Base-by-base conservation (phyloP, 2,888 invertebrate species). In the Alsophila aescularia region DNA sequence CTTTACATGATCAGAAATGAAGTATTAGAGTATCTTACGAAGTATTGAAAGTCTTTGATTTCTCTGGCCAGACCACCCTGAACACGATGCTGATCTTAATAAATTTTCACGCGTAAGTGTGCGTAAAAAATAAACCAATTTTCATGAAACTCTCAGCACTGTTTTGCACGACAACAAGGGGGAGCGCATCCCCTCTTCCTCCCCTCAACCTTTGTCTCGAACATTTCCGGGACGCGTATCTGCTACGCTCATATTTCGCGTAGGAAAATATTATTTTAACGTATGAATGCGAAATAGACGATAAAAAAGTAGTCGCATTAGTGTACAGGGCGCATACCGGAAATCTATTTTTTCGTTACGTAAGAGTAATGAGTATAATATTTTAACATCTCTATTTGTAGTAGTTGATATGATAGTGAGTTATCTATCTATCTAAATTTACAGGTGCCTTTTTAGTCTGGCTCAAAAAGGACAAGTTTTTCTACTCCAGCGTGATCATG, bases 171-270 rank as follows among this genome's bases (percentile, higher is more conserved):
- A 21, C 9, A 8, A 16, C 14, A 13, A 24, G 16, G 12, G 48
- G 48, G 31, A 42, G 47, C 24, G 8, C 24, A 7, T 41, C 14
- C 42, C 29, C 16, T 1, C 34, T 18, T 24, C 27, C 44, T 14
- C 34, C 32, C 32, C 48, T 52, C 58, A 43, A 45, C 56, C 57
- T 51, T 58, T 60, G 64, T 64, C 64, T 64, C 58, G 52, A 32
- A 58, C 56, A 57, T 60, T 60, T 64, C 64, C 64, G 62, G 60
- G 58, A 43, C 45, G 51, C 36, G 45, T 49, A 60, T 52, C 54
- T 40, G 56, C 39, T 41, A 18, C 49, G 31, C 31, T 43, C 52
- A 35, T 45, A 35, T 57, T 58, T 51, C 49, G 51, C 32, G 10
- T 12, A 35, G 44, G 21, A 52, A 57, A 58, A 58, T 56, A 49